phyloP scores from a whole-genome alignment of 1,140 invertebrate species.

The Aphidius gifuensis region DNA sequence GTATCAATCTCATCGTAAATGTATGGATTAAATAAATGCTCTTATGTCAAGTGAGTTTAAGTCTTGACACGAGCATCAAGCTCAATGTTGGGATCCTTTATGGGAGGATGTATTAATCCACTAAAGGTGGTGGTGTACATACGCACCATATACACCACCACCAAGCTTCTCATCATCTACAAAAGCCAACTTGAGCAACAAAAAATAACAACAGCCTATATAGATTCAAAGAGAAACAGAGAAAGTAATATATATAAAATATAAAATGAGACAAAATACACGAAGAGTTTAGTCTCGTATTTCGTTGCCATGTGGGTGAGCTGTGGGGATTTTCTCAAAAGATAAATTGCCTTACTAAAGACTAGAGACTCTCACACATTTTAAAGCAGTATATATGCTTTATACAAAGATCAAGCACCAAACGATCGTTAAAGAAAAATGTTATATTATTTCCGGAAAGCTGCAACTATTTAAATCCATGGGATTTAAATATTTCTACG shows the following conservation, averaged over 20 bases:
- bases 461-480: slow-evolving; percentile 3
- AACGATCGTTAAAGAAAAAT: background rate
- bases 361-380: background rate
- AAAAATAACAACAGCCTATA: too few species aligned
- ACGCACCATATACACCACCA: background rate
- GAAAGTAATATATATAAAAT: background rate
- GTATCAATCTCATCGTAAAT: too few species aligned
- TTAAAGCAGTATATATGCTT: background rate
- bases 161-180: slow-evolving; percentile 6
- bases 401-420: background rate
- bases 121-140: slow-evolving; percentile 16
- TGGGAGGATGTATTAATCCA: slow-evolving; percentile 14
- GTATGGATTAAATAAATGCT: too few species aligned
- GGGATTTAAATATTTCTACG: slow-evolving; percentile 6
- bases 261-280: background rate
- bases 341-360: slow-evolving; percentile 9
- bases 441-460: slow-evolving; percentile 15
- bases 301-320: slow-evolving; percentile 9
- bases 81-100: too few species aligned
- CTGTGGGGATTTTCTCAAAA: slow-evolving; percentile 3
- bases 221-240: background rate
- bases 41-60: too few species aligned
- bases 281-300: background rate
- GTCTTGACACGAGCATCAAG: too few species aligned
- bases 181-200: background rate